These are phyloP conservation scores for Ditula angustiorana DNA, from an alignment of 2,888 invertebrate species.

Conservation along the genomic window DNA sequence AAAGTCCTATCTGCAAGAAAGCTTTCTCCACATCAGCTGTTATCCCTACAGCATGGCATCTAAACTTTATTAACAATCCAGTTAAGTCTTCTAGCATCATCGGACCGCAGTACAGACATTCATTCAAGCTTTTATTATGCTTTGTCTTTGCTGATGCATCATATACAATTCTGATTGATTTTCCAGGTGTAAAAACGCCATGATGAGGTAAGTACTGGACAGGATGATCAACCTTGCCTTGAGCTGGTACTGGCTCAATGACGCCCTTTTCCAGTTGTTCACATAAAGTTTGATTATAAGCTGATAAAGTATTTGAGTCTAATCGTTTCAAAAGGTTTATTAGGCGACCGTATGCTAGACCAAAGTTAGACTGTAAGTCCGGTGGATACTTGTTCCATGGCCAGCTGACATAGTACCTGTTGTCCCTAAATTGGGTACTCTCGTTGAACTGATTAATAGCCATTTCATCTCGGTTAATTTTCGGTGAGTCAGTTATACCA, in stretches of 20 bases:
- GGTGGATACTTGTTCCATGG: not conserved
- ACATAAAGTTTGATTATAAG: not conserved
- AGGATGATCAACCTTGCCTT: not conserved
- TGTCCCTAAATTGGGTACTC: too few species aligned
- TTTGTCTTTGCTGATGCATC: constrained; percentile 42
- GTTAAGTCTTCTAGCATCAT: not conserved
- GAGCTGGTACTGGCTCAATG: not conserved
- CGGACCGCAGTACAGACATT: not conserved
- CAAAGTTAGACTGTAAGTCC: not conserved
- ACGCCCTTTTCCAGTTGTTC: not conserved
- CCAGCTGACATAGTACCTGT: too few species aligned
- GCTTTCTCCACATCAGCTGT: constrained; percentile 47
- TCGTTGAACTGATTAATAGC: too few species aligned
- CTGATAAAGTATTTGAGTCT: not conserved
- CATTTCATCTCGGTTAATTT: constrained; percentile 19
- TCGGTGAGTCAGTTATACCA: constrained; percentile 46
- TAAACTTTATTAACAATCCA: not conserved
- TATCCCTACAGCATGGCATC: not conserved
- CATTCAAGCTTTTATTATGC: constrained; percentile 36
- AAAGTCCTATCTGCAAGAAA: constrained; percentile 4
- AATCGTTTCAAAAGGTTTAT: not conserved
- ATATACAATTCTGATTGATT: constrained; percentile 42
- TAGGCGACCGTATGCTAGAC: not conserved
- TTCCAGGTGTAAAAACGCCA: not conserved
- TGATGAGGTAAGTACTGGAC: not conserved